Base-by-base conservation (phyloP, 2,888 invertebrate species). In the Noctua pronuba region DNA sequence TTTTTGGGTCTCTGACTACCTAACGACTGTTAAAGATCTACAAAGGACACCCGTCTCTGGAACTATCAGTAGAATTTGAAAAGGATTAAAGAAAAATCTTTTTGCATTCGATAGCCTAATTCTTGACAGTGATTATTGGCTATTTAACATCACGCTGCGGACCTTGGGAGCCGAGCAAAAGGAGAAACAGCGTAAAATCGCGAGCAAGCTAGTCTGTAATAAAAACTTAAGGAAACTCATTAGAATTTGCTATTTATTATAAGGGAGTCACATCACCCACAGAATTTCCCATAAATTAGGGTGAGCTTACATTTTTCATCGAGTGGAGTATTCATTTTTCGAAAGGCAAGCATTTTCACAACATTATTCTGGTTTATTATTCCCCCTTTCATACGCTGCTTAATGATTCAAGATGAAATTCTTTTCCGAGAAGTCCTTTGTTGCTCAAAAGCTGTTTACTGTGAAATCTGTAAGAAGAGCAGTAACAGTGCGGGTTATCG, bases 381-480 rank as follows among this genome's bases (percentile, higher is more conserved):
- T 35, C 44, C 35, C 41, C 35, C 31, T 28, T 74, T 75, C 41
- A 66, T 66, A 49, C 18, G 55, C 46, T 73, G 38, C 41, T 73
- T 55, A 73, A 73, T 31, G 55, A 73, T 74, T 82, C 49, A 75
- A 52, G 49, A 60, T 75, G 28, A 28, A 66, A 49, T 28, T 35
- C 31, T 24, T 69, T 82, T 44, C 55, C 7, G 35, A 55, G 46
- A 69, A 75, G n/a, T 52, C 28, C 4, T 76, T 82, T 80, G 77
- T 80, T 76, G 55, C 58, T 82, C 24, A 49, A 65, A 80, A 65
- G 64, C 58, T 77, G 46, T 83, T 58, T 77, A 77, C 46, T 35
- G 35, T 28, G 11, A 65, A 76, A 69, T 77, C 10, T 75, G 46
- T 82, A 67, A 66, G 46, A 44, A 55, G n/a, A 62, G n/a, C 52